phyloP scores from a whole-genome alignment of 2,797 vertebrate species.

The Schizothorax lantsangensis region DNA sequence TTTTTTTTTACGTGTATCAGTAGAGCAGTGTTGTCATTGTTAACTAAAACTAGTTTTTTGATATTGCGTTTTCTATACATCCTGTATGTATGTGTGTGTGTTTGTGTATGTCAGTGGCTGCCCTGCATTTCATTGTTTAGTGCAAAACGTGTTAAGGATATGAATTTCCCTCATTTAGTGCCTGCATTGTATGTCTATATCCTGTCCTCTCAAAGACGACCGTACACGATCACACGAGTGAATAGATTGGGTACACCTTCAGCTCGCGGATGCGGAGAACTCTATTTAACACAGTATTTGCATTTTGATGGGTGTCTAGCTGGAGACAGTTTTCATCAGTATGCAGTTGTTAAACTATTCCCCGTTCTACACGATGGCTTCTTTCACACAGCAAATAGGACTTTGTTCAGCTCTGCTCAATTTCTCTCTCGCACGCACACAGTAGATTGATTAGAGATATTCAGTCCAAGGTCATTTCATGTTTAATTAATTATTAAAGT shows the following conservation, averaged over 20 bases:
- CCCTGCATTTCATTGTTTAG: conserved; percentile 9
- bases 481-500: conserved; percentile 31
- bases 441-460: conserved; percentile 34
- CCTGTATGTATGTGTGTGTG: background rate
- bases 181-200: conserved; percentile 6
- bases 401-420: conserved; percentile 38
- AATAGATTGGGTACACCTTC: conserved; percentile 31
- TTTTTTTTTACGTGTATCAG: background rate
- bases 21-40: background rate
- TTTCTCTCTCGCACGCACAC: background rate
- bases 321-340: conserved; percentile 35
- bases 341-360: conserved; percentile 37
- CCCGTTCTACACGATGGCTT: conserved; percentile 35
- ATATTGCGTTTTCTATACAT: background rate
- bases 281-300: conserved; percentile 34
- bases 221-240: conserved; percentile 3
- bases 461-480: conserved; percentile 32
- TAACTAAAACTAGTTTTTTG: background rate
- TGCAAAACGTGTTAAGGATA: background rate
- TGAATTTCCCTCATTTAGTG: conserved; percentile 7
- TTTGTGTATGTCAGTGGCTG: background rate
- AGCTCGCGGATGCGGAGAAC: background rate
- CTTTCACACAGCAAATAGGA: conserved; percentile 42
- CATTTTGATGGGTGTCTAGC: conserved; percentile 39
- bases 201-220: background rate